Conservation (phyloP, 2,113 vertebrate genomes). For the Hirundichthys speculiger region DNA sequence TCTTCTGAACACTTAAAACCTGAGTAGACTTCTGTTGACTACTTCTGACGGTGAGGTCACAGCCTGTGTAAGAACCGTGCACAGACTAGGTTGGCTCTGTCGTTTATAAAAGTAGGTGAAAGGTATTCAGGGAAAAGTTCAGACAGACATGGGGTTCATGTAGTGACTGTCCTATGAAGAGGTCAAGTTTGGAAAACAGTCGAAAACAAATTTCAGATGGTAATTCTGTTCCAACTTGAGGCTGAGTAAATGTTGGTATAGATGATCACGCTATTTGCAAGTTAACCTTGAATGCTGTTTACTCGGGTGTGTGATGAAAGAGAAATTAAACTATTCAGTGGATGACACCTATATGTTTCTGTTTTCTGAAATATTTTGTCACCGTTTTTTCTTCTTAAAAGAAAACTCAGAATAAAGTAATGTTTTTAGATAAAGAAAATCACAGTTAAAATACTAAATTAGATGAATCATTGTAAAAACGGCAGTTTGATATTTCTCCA, state of each 20-base stretch:
- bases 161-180: conserved; percentile 8
- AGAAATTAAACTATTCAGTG: not conserved
- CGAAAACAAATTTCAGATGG: conserved; percentile 6
- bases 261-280: not conserved
- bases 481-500: too few relatives aligned
- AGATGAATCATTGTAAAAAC: too few relatives aligned
- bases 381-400: too few relatives aligned
- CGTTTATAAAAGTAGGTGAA: conserved; percentile 35
- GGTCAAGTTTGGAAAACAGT: conserved; percentile 36
- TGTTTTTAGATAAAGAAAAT: too few relatives aligned
- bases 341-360: not conserved
- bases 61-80: not conserved
- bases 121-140: conserved; percentile 50
- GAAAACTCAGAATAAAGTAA: too few relatives aligned
- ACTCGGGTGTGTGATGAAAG: not conserved
- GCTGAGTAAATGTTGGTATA: conserved; percentile 30
- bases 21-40: not conserved
- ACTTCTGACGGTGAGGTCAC: conserved; percentile 11
- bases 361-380: not conserved
- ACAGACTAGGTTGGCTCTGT: not conserved
- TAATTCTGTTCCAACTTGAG: not conserved
- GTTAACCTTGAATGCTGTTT: conserved; percentile 7
- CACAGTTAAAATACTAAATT: too few relatives aligned
- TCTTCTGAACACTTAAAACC: not conserved
- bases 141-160: conserved; percentile 18